Evolutionary conservation across 2,797 vertebrate species (phyloP).

Genomic region (Cyclura pinguis): DNA sequence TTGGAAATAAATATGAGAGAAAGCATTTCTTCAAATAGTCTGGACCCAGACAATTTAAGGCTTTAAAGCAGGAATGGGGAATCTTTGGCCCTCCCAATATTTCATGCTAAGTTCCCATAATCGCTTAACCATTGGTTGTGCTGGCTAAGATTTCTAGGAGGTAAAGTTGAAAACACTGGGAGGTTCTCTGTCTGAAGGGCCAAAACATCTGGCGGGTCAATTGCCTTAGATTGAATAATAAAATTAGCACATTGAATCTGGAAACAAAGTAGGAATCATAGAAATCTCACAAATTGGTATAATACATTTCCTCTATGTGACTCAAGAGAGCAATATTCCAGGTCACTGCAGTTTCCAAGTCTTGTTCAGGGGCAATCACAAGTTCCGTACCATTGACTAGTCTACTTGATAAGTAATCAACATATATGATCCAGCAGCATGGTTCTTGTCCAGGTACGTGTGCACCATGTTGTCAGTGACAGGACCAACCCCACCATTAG

Average conservation of each 20-base stretch:
- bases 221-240: too few relatives aligned
- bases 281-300: too few relatives aligned
- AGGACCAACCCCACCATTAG: background rate
- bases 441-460: background rate
- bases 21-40: background rate
- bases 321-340: background rate
- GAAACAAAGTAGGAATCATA: background rate
- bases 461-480: background rate
- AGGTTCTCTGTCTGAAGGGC: background rate
- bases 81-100: background rate
- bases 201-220: too few relatives aligned
- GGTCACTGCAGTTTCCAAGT: background rate
- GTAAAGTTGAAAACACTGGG: background rate
- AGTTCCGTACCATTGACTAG: background rate
- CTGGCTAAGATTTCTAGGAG: background rate
- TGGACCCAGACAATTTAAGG: background rate
- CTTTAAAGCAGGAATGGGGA: background rate
- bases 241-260: slow-evolving; percentile 6
- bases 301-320: background rate
- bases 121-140: background rate
- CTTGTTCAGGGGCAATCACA: background rate
- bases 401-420: background rate
- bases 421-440: background rate
- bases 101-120: background rate
- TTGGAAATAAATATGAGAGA: background rate